phyloP scores from a whole-genome alignment of 2,888 invertebrate genomes.

The Cremastinae sp. region DNA sequence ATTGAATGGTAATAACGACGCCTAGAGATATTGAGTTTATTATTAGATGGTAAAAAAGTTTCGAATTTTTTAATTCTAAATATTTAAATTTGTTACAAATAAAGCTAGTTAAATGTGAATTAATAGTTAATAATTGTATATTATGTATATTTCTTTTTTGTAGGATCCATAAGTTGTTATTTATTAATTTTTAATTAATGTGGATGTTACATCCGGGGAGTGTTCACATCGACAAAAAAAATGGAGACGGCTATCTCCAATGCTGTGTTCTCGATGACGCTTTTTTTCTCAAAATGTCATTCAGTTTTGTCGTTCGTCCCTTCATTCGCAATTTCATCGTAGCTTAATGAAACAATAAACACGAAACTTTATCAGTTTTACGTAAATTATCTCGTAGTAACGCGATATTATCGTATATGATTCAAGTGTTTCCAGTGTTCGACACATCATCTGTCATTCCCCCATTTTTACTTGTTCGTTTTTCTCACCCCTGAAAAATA shows the following conservation, averaged over 20 bases:
- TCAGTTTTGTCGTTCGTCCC: not conserved
- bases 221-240: no score
- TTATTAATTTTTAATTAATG: no score
- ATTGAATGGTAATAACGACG: no score
- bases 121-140: no score
- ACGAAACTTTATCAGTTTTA: not conserved
- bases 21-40: no score
- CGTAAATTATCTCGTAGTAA: not conserved
- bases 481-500: not conserved
- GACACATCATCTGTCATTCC: constrained; percentile 4
- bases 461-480: not conserved
- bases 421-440: not conserved
- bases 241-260: constrained; percentile 4
- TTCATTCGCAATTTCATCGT: not conserved
- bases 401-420: constrained; percentile 12
- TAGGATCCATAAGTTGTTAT: no score
- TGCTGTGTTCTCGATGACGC: constrained; percentile 14
- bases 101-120: no score
- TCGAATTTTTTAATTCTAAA: no score
- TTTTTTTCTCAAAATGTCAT: constrained; percentile 30
- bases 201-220: no score
- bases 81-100: no score
- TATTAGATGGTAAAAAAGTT: no score
- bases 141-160: no score
- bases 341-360: not conserved